Base-by-base conservation (phyloP, 2,797 vertebrate species). In the Spinibarbus caldwelli region DNA sequence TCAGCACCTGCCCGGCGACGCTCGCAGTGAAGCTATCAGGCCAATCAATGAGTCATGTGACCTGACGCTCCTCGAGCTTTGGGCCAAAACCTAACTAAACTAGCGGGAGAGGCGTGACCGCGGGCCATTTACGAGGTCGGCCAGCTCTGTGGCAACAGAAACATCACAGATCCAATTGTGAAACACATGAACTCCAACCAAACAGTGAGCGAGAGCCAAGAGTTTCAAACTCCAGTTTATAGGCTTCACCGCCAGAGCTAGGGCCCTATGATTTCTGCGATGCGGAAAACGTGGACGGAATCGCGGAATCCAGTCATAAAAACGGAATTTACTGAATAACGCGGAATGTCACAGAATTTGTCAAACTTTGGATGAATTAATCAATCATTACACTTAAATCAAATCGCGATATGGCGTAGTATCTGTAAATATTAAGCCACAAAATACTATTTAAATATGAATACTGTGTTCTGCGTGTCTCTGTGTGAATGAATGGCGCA, bases 91-190 rank as follows among this genome's bases (percentile, higher is more conserved):
- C 76, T 80, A 86, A 86, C 73, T 15, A 17, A 54, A 49, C 83
- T 80, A 89, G 86, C 86, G 86, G 89, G 83, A 89, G 88, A 92
- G 91, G 90, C 91, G 83, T 52, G 75, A 88, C 91, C 87, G 89
- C 93, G 90, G 92, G 92, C 87, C 89, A 31, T 93, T 70, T 12
- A 59, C 36, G 68, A 68, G 67, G 26, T 23, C 45, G 21, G 73
- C 10, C 31, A 36, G 5, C 49, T 57, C 75, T 57, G 49, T 49
- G 59, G 64, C 78, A 52, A 71, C 66, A 57, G 5, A 73, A 78
- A 52, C 43, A 21, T 54, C 43, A 36, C 80, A 31, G 52, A 49
- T 78, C 31, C 47, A 52, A 47, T n/a, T 62, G 73, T 41, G 73
- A 78, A 83, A 64, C 15, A 41, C 26, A 43, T 59, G 34, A 77